These are phyloP conservation scores for Dolichoris vasculosae DNA, from an alignment of 1,140 invertebrate species.

Conservation along the genomic window DNA sequence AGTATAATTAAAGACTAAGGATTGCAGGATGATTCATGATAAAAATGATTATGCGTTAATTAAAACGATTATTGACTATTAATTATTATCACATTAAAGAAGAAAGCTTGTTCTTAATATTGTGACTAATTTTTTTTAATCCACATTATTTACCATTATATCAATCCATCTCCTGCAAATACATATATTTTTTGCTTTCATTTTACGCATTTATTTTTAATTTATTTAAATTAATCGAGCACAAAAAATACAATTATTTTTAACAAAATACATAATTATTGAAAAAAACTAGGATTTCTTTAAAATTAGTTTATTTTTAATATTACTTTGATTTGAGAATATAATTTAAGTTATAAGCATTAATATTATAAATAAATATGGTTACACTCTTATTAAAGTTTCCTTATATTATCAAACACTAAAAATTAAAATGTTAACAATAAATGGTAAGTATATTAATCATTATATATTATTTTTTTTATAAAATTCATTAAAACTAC, in stretches of 20 bases:
- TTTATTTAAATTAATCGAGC: too few relatives aligned
- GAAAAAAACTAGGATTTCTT: too few relatives aligned
- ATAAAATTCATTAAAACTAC: not conserved
- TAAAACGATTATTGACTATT: constrained; percentile 52
- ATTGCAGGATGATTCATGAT: constrained; percentile 52
- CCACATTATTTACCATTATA: not conserved
- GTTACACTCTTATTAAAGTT: not conserved
- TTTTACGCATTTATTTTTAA: too few relatives aligned
- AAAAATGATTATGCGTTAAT: constrained; percentile 51
- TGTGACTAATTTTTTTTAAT: constrained; percentile 17
- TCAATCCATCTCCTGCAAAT: not conserved
- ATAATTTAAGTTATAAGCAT: too few relatives aligned
- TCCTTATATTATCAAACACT: not conserved
- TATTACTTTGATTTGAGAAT: too few relatives aligned
- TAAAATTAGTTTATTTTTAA: too few relatives aligned
- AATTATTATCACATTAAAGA: constrained; percentile 54
- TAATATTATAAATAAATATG: not conserved
- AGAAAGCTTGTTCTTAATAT: constrained; percentile 53
- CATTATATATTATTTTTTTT: not conserved
- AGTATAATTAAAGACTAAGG: constrained; percentile 53
- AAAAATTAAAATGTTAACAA: too few relatives aligned
- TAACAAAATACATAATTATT: too few relatives aligned
- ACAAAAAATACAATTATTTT: too few relatives aligned
- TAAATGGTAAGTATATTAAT: not conserved
- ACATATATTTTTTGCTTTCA: not conserved